phyloP scores from a whole-genome alignment of 2,113 vertebrate species.

The Upupa epops region DNA sequence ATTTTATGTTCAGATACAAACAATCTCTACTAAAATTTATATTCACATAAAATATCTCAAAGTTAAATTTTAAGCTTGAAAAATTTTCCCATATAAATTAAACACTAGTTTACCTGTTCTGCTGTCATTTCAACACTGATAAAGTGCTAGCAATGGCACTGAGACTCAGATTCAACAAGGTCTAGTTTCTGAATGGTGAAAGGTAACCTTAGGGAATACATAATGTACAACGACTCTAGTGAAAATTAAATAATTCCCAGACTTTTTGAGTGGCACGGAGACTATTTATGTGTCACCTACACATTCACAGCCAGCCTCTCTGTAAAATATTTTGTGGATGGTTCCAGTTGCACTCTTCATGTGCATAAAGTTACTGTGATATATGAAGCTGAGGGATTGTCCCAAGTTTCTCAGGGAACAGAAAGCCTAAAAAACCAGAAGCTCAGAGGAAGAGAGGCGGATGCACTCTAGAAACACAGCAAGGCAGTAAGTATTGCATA shows the following conservation, averaged over 20 bases:
- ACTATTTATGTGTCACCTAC: neutral
- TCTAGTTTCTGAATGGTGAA: neutral
- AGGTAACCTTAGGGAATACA: neutral
- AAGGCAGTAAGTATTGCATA: neutral
- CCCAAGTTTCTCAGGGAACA: neutral
- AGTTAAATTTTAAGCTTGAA: rapidly evolving
- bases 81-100: neutral
- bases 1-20: neutral
- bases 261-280: neutral
- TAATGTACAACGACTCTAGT: neutral
- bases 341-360: neutral
- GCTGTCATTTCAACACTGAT: neutral
- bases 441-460: neutral
- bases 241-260: neutral
- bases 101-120: neutral
- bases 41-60: neutral
- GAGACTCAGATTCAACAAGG: neutral
- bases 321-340: neutral
- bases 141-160: neutral
- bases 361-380: neutral
- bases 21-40: neutral
- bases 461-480: neutral
- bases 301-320: neutral
- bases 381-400: neutral
- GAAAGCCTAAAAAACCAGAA: neutral